Conservation (phyloP, 2,797 vertebrate species). For the Sebastes iracundus region DNA sequence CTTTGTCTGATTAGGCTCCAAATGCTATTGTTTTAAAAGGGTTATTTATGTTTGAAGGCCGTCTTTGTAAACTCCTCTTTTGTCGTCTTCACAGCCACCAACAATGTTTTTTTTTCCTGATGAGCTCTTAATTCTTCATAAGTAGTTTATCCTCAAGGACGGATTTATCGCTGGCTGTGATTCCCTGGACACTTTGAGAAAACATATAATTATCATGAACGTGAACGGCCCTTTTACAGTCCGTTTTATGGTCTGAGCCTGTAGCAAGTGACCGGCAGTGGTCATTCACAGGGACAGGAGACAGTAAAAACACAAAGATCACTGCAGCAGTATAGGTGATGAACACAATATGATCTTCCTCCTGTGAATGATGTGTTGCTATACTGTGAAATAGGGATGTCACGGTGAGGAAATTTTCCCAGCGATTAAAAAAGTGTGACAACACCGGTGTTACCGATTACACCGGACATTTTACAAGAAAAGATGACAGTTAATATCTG, state of each 20-base stretch:
- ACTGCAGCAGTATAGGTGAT: slow-evolving; percentile 23
- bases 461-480: too few relatives aligned
- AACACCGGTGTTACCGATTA: too few relatives aligned
- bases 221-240: slow-evolving; percentile 47
- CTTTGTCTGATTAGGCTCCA: slow-evolving; percentile 44
- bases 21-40: slow-evolving; percentile 41
- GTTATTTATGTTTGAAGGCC: background rate
- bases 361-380: background rate
- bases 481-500: too few relatives aligned
- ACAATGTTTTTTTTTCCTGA: slow-evolving; percentile 21
- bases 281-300: slow-evolving; percentile 38
- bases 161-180: slow-evolving; percentile 65
- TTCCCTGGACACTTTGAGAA: slow-evolving; percentile 63
- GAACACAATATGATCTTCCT: slow-evolving; percentile 29
- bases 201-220: slow-evolving; percentile 65
- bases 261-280: slow-evolving; percentile 51
- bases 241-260: slow-evolving; percentile 45
- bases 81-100: background rate
- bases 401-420: too few relatives aligned
- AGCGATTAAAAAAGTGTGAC: too few relatives aligned
- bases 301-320: slow-evolving; percentile 53
- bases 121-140: slow-evolving; percentile 58
- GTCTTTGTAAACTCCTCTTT: background rate
- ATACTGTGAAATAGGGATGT: background rate
- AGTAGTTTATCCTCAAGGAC: slow-evolving; percentile 61